These are phyloP conservation scores for Urocynchramus pylzowi DNA, from an alignment of 2,113 vertebrate genomes.

Conservation along the genomic window DNA sequence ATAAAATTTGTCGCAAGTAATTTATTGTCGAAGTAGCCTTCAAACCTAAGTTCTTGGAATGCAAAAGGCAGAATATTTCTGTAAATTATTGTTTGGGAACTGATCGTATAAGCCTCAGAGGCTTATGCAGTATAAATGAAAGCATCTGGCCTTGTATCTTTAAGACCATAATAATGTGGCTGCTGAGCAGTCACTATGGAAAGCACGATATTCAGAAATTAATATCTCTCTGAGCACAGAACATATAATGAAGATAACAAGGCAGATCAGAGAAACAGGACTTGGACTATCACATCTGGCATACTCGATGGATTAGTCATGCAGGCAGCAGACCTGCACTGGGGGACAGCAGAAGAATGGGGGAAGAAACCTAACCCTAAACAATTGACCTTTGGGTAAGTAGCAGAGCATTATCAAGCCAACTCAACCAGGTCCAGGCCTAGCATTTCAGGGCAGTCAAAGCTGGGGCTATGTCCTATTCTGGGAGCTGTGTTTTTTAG, in stretches of 20 bases:
- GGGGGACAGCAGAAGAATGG: background rate
- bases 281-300: background rate
- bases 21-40: background rate
- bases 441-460: background rate
- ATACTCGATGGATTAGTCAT: background rate
- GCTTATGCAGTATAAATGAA: conserved; percentile 6
- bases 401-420: background rate
- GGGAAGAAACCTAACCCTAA: background rate
- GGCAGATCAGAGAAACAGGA: background rate
- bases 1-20: background rate
- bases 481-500: background rate
- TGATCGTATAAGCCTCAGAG: background rate
- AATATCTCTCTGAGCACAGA: background rate
- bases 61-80: background rate
- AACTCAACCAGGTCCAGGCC: background rate
- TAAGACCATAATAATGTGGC: background rate
- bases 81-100: background rate
- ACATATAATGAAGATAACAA: background rate
- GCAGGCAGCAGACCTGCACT: background rate
- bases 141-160: conserved; percentile 4
- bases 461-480: background rate
- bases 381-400: background rate
- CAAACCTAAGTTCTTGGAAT: background rate
- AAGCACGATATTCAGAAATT: background rate
- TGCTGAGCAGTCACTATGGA: background rate